Evolutionary conservation across 1,140 invertebrate genomes (phyloP).

Genomic region (Leptopilina clavipes): DNA sequence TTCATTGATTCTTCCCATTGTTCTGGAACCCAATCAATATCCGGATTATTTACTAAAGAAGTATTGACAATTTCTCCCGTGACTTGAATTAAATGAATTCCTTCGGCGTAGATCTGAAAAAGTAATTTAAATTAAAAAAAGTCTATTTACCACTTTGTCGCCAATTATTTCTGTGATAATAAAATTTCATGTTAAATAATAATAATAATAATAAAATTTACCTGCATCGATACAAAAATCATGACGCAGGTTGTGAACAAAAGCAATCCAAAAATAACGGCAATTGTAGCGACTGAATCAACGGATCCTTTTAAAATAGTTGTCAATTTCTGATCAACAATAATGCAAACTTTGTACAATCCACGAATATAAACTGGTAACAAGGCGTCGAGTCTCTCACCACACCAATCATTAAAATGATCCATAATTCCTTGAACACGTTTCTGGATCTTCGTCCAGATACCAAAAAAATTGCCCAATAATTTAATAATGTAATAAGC

Average conservation of each 20-base stretch:
- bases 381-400: constrained; percentile 74
- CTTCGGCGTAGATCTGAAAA: constrained; percentile 93
- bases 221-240: constrained; percentile 80
- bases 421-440: constrained; percentile 57
- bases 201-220: constrained; percentile 65
- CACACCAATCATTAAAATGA: constrained; percentile 67
- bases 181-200: no score
- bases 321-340: constrained; percentile 73
- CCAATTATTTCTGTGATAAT: no score
- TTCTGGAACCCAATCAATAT: constrained; percentile 79
- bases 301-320: constrained; percentile 75
- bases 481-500: constrained; percentile 79
- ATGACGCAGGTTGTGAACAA: constrained; percentile 73
- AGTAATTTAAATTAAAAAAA: constrained; percentile 50
- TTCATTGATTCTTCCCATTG: constrained; percentile 87
- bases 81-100: constrained; percentile 92
- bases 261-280: constrained; percentile 77
- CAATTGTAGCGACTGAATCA: constrained; percentile 78
- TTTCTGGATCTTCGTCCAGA: constrained; percentile 69
- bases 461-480: constrained; percentile 74
- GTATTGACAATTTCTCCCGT: constrained; percentile 92
- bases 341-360: constrained; percentile 74
- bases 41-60: constrained; percentile 91
- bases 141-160: background rate
- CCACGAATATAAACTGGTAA: constrained; percentile 79